A percentile compares a stretch with the other conserved stretches of the same genome.
These are phyloP conservation scores for Steinernema khuongi DNA, from an alignment of 1,140 invertebrate species.

Conservation along the genomic window DNA sequence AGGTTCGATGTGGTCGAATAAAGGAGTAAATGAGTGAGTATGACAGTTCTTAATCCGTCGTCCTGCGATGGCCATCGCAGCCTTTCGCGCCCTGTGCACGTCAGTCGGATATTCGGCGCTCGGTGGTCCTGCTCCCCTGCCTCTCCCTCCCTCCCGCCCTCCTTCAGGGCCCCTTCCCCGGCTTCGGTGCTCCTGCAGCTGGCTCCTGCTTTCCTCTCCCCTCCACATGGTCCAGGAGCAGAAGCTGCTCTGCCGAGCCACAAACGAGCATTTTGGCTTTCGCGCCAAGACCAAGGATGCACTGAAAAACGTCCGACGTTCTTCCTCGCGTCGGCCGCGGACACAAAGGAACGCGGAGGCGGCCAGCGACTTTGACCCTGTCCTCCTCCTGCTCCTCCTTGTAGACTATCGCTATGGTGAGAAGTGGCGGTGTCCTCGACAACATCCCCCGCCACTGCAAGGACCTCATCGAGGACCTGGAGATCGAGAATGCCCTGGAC, in stretches of 20 bases:
- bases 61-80: background rate
- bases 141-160: background rate
- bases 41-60: background rate
- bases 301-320: too few species aligned
- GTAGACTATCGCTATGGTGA: too few species aligned
- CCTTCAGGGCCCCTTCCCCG: background rate
- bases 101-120: background rate
- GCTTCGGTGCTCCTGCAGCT: background rate
- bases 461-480: background rate
- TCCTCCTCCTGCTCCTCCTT: too few species aligned
- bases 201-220: background rate
- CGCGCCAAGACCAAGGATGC: too few species aligned
- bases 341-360: too few species aligned
- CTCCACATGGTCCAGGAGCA: background rate
- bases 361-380: too few species aligned
- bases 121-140: background rate
- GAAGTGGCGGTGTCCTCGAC: too few species aligned
- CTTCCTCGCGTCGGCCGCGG: too few species aligned
- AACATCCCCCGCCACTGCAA: too few species aligned
- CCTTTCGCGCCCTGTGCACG: background rate
- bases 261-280: background rate
- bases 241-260: background rate
- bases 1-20: background rate
- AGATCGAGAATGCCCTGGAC: background rate
- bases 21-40: background rate